These are phyloP conservation scores for Hylaeus anthracinus DNA, from an alignment of 1,140 invertebrate species.

Conservation along the genomic window DNA sequence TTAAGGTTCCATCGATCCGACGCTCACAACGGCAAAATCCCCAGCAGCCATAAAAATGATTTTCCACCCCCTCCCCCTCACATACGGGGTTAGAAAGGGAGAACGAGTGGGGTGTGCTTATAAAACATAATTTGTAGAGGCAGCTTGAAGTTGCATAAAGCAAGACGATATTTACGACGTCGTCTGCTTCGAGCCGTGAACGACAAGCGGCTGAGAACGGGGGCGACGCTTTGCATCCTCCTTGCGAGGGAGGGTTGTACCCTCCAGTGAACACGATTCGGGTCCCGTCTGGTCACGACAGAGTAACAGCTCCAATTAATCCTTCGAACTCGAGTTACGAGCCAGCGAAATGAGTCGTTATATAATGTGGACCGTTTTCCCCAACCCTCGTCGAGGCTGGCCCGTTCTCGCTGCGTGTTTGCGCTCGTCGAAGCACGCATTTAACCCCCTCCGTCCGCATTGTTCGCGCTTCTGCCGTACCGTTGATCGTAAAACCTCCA, in stretches of 20 bases:
- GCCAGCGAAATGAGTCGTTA: slow-evolving; percentile 67
- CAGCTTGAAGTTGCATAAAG: slow-evolving; percentile 38
- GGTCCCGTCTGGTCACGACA: slow-evolving; percentile 67
- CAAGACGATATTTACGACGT: slow-evolving; percentile 53
- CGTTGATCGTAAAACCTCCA: slow-evolving; percentile 51
- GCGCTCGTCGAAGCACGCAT: slow-evolving; percentile 17
- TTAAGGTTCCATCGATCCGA: background rate
- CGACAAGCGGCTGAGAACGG: slow-evolving; percentile 6
- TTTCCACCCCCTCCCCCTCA: background rate
- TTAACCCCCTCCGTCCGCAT: slow-evolving; percentile 28
- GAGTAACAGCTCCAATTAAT: slow-evolving; percentile 72
- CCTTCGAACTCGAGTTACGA: slow-evolving; percentile 72
- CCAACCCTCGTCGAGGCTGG: background rate
- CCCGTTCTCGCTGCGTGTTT: slow-evolving; percentile 23
- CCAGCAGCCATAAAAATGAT: slow-evolving; percentile 15
- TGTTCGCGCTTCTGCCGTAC: slow-evolving; percentile 37
- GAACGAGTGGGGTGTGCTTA: background rate
- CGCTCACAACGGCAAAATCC: background rate
- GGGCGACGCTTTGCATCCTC: slow-evolving; percentile 31
- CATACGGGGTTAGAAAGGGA: too few species aligned
- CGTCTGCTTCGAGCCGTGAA: slow-evolving; percentile 19
- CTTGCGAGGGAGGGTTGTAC: slow-evolving; percentile 62
- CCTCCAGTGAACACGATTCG: slow-evolving; percentile 62
- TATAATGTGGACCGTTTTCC: slow-evolving; percentile 61
- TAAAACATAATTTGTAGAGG: slow-evolving; percentile 28